Base-by-base conservation (phyloP, 2,888 invertebrate species). In the Agrochola lychnidis region DNA sequence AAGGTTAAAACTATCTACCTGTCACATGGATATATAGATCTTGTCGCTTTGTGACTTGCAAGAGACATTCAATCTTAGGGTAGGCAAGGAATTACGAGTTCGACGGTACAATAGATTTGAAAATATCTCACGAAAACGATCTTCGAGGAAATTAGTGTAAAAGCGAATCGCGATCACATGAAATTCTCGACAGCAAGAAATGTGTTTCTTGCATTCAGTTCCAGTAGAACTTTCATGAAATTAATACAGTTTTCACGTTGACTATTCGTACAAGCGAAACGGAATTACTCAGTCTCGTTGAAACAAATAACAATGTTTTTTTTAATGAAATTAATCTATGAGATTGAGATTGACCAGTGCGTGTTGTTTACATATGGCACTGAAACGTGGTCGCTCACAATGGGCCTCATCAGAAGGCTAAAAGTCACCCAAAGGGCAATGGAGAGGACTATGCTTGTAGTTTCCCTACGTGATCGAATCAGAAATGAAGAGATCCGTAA, bases 261-360 rank as follows among this genome's bases (percentile, higher is more conserved):
- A 14, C 14, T 64, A 40, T 48, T 45, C 45, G 25, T 16, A 67
- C 53, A 68, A 79, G 25, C 36, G 45, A 53, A 36, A 75, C 36
- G 79, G 9, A 79, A 79, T 79, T 14, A 36, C 22, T 66, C 3
- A 4, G 16, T 40, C 45, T 68, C 42, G 19, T 51, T 51, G 10
- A 71, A 51, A n/a, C 51, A 42, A 48, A 42, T 14, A n/a, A 14
- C 14, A 45, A 36, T 48, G 36, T 48, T 36, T 2, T 36, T 2
- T 45, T 45, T 75, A 12, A 42, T 53, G 6, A 48, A 30, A 68
- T 45, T 6, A 16, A 22, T 67, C 30, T 48, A 30, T 30, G 30
- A 30, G 30, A 30, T 30, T 30, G 1, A 30, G 30, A 30, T 30
- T 30, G 30, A 30, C 30, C 30, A 30, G 30, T 2, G 30, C 30